A percentile compares a stretch with the other conserved stretches of the same genome.
phyloP scores from a whole-genome alignment of 2,888 invertebrate species.

The Catocala nupta region DNA sequence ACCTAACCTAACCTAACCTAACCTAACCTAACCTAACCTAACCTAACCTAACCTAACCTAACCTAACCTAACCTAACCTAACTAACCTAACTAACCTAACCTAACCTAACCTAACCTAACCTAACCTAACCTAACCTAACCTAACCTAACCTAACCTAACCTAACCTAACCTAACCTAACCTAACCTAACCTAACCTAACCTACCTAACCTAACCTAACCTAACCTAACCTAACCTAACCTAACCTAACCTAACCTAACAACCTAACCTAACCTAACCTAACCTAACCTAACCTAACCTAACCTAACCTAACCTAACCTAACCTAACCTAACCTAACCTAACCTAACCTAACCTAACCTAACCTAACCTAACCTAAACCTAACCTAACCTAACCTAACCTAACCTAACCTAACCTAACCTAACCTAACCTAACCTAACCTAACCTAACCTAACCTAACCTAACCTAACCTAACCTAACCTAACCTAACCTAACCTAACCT shows the following conservation, averaged over 20 bases:
- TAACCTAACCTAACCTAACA: conserved; percentile 26
- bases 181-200: conserved; percentile 21
- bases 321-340: conserved; percentile 23
- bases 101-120: conserved; percentile 32
- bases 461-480: conserved; percentile 6
- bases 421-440: conserved; percentile 27
- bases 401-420: conserved; percentile 27
- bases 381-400: conserved; percentile 23
- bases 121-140: conserved; percentile 33
- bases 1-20: conserved; percentile 33
- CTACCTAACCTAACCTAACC: conserved; percentile 30
- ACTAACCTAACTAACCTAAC: conserved; percentile 30
- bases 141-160: conserved; percentile 35
- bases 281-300: conserved; percentile 23
- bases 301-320: conserved; percentile 26
- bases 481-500: conserved; percentile 10
- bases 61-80: conserved; percentile 38
- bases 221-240: conserved; percentile 28
- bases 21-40: conserved; percentile 41
- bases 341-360: conserved; percentile 24
- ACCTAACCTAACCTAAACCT: too few relatives aligned
- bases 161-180: conserved; percentile 34
- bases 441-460: conserved; percentile 22
- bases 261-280: too few relatives aligned
- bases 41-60: conserved; percentile 23